phyloP scores from a whole-genome alignment of 1,140 invertebrate genomes.

The Platorchestia sp. region DNA sequence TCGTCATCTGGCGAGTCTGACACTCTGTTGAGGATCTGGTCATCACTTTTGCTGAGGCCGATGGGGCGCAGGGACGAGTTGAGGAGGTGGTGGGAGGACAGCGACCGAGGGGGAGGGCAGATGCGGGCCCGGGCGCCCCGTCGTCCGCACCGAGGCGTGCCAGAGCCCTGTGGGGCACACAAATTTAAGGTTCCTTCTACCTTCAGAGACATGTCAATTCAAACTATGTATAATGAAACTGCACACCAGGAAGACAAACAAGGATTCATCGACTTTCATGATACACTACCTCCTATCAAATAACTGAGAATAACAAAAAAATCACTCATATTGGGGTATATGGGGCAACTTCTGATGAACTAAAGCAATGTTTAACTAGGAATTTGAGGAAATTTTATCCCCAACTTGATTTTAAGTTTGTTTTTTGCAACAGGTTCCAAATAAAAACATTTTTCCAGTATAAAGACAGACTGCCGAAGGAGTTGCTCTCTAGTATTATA shows the following conservation, averaged over 20 bases:
- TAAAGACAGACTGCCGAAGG: too few species aligned
- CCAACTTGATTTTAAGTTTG: too few species aligned
- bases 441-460: too few species aligned
- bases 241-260: background rate
- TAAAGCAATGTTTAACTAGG: too few species aligned
- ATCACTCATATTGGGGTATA: background rate
- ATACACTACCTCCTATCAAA: background rate
- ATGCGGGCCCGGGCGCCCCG: slow-evolving; percentile 58
- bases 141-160: slow-evolving; percentile 45
- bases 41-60: slow-evolving; percentile 67
- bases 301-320: background rate
- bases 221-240: background rate
- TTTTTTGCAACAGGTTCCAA: too few species aligned
- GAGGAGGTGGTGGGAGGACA: slow-evolving; percentile 65
- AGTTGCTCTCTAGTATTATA: too few species aligned
- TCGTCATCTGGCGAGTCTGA: slow-evolving; percentile 67
- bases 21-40: slow-evolving; percentile 66
- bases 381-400: too few species aligned
- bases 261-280: background rate
- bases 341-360: too few species aligned
- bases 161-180: background rate
- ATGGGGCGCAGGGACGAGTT: slow-evolving; percentile 64
- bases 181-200: background rate
- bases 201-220: background rate
- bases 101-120: slow-evolving; percentile 62